These are phyloP conservation scores for Agapetus fuscipes DNA, from an alignment of 2,888 invertebrate genomes.

Conservation along the genomic window DNA sequence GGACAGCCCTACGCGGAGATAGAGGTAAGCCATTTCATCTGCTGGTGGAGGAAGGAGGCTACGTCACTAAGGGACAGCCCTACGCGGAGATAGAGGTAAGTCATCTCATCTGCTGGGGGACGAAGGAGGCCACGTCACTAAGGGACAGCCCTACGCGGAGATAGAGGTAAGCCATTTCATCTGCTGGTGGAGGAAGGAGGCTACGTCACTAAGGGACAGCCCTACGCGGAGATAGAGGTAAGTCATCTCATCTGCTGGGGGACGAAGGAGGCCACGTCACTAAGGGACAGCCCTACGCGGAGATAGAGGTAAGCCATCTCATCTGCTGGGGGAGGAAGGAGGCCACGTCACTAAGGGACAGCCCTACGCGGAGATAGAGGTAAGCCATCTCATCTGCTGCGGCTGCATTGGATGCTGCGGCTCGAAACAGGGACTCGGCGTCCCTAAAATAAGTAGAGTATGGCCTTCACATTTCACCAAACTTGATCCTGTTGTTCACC, in stretches of 20 bases:
- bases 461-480: too few relatives aligned
- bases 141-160: conserved; percentile 92
- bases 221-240: conserved; percentile 98
- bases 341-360: conserved; percentile 88
- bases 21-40: conserved; percentile 90
- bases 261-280: conserved; percentile 93
- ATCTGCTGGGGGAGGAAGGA: conserved; percentile 86
- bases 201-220: conserved; percentile 86
- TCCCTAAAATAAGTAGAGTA: too few relatives aligned
- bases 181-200: conserved; percentile 90
- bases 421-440: too few relatives aligned
- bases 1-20: conserved; percentile 92
- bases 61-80: conserved; percentile 89
- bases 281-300: conserved; percentile 89
- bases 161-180: conserved; percentile 77
- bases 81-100: conserved; percentile 96
- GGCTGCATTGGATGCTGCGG: too few relatives aligned
- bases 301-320: conserved; percentile 97
- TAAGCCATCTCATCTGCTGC: too few relatives aligned
- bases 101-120: conserved; percentile 82
- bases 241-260: conserved; percentile 77
- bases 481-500: too few relatives aligned
- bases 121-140: conserved; percentile 87
- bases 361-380: conserved; percentile 95
- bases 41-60: conserved; percentile 90